These are phyloP conservation scores for Megaptera novaeangliae DNA, from an alignment of 2,113 vertebrate species.

Conservation along the genomic window DNA sequence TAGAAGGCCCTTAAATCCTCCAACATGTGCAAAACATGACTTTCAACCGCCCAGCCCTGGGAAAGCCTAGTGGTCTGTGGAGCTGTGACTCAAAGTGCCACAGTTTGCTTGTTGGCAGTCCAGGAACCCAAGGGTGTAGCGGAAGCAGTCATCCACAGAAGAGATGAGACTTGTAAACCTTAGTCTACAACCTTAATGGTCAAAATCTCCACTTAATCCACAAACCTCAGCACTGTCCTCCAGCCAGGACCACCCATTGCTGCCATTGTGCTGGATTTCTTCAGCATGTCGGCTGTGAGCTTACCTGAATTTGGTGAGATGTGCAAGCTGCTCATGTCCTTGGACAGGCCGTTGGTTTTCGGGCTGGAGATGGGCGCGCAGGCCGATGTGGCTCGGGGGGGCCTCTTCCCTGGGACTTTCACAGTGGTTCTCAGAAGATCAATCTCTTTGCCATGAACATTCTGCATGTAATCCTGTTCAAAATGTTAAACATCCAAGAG, in stretches of 20 bases:
- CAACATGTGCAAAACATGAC: accelerated
- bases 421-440: slow-evolving; percentile 97
- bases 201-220: accelerated
- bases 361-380: slow-evolving; percentile 90
- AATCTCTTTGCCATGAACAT: slow-evolving; percentile 96
- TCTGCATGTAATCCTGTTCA: slow-evolving; percentile 98
- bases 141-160: accelerated
- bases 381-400: slow-evolving; percentile 92
- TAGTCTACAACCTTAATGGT: accelerated
- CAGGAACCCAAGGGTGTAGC: accelerated
- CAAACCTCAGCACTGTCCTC: accelerated
- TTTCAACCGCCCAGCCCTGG: neutral
- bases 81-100: neutral
- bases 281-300: accelerated
- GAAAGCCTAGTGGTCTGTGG: accelerated
- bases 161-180: accelerated
- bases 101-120: accelerated
- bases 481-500: slow-evolving; percentile 36
- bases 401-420: slow-evolving; percentile 96
- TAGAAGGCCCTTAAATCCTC: neutral
- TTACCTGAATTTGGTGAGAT: slow-evolving; percentile 91
- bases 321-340: slow-evolving; percentile 96
- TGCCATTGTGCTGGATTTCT: accelerated
- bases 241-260: accelerated
- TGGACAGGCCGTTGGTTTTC: slow-evolving; percentile 94